Percentiles rank a stretch among this genome's conserved stretches.
phyloP scores from a whole-genome alignment of 2,888 invertebrate species.

The Pristionchus mayeri region DNA sequence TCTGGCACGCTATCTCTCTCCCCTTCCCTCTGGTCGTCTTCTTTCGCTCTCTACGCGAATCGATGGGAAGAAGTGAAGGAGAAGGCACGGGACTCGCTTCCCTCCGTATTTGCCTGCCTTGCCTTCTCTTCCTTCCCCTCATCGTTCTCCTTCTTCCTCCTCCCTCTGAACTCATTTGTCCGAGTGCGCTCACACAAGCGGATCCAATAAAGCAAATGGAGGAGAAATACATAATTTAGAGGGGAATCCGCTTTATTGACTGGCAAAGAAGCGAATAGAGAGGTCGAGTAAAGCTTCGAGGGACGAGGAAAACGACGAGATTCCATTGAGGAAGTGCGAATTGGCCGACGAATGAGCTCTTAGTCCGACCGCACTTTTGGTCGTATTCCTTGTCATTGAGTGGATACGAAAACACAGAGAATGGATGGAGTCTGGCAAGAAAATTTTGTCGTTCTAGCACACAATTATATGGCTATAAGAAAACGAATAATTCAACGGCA shows the following conservation, averaged over 20 bases:
- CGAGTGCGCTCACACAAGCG: background rate
- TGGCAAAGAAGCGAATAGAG: background rate
- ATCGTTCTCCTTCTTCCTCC: background rate
- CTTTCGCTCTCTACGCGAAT: background rate
- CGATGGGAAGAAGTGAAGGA: slow-evolving; percentile 5
- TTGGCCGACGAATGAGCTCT: too few relatives aligned
- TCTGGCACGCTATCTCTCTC: slow-evolving; percentile 2
- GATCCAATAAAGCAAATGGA: slow-evolving; percentile 30
- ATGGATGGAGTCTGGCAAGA: too few relatives aligned
- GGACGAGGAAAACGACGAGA: background rate
- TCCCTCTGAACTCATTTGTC: background rate
- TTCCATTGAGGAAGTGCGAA: too few relatives aligned
- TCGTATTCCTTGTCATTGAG: too few relatives aligned
- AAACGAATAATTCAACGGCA: background rate
- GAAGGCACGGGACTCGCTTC: background rate
- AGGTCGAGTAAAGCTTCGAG: slow-evolving; percentile 11
- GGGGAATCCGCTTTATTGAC: background rate
- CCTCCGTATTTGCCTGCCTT: background rate
- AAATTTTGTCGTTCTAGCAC: too few relatives aligned
- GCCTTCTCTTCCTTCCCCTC: background rate
- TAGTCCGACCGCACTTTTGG: too few relatives aligned
- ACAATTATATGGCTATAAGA: background rate
- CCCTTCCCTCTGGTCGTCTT: background rate
- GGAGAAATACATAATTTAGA: background rate
- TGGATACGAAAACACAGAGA: too few relatives aligned